Evolutionary conservation across 30 jellyfish, hydroid and myxozoan genomes (phyloP).

Genomic region (Chironex yamaguchii): DNA sequence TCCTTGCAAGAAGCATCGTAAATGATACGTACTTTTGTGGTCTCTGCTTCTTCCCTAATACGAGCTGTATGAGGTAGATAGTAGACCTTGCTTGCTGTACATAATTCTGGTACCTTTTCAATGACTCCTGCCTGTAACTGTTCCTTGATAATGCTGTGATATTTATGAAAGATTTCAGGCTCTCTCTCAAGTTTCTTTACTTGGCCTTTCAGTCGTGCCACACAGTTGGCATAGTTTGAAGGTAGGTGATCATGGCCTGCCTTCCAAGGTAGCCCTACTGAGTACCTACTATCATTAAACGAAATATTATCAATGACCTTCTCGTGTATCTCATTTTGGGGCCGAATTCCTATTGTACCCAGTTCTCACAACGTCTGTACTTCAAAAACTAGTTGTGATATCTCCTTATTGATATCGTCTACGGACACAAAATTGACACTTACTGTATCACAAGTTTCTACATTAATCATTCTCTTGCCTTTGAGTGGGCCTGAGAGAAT

Average conservation of each 20-base stretch:
- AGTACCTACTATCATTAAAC: conserved; percentile 3
- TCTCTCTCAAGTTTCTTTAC: conserved; percentile 3
- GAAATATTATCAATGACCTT: background rate
- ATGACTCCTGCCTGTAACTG: conserved; percentile 20
- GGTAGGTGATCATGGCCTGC: conserved; percentile 22
- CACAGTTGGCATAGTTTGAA: background rate
- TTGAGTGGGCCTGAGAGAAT: conserved; percentile 28
- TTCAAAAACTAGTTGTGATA: too few species aligned
- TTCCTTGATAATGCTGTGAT: background rate
- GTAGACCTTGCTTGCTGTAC: background rate
- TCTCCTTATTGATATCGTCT: too few species aligned
- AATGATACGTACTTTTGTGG: conserved; percentile 35
- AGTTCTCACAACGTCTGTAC: background rate
- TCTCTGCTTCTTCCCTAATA: background rate
- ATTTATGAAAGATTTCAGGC: conserved; percentile 5
- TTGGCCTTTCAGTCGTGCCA: conserved; percentile 15
- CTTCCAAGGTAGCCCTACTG: conserved; percentile 14
- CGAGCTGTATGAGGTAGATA: conserved; percentile 48
- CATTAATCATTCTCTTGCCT: conserved; percentile 26
- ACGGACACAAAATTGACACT: conserved; percentile 13
- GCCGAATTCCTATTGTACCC: conserved; percentile 4
- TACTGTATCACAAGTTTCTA: background rate
- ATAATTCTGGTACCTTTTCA: conserved; percentile 19
- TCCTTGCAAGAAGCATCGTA: conserved; percentile 50
- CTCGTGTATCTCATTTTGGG: background rate